Evolutionary conservation across 2,888 invertebrate species (phyloP), one percentile per base, ranked within the genome.

Genomic region (Yponomeuta sedellus): DNA sequence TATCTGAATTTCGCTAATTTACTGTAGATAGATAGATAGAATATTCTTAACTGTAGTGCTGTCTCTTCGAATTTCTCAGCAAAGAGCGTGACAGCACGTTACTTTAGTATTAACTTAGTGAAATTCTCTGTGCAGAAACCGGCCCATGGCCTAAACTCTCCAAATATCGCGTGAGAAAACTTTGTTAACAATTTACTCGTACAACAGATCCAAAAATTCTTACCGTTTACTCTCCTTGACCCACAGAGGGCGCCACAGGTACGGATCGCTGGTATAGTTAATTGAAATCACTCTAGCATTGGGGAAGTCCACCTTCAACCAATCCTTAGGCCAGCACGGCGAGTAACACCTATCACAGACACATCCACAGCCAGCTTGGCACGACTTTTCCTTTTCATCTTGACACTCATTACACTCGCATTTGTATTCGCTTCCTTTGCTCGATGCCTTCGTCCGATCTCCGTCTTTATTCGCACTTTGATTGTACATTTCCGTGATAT

Each of bases 251-350:
- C 95, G 91, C 96, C 96, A 96, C 25, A 96, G 83, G 76, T 94
- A 93, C 0, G 94, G 94, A 73, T 95, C 95, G 1, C 97, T 96
- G 0, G 96, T 95, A 76, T 97, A 97, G 76, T 96, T 96, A 0
- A 97, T 86, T 2, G 96, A 95, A 28, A 97, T 93, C 0, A 97
- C 93, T 61, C 97, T 92, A 0, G 95, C 94, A 0, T 94, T 93
- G 0, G 96, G 95, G 75, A 94, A 94, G 77, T 97, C 97, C 57
- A 92, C 78, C 0, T 95, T 94, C 28, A 98, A 82, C 97, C 97
- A 98, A 79, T 97, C 97, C 68, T 93, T 91, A 0, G 97, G 97
- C 97, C 97, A 97, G 76, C 97, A 97, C 12, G 85, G 80, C 0
- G 94, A 94, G 74, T 93, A 94, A 66, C 91, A 92, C 4, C 85